Conservation (phyloP, 2,797 vertebrate genomes). For the Chaetophractus vellerosus region DNA sequence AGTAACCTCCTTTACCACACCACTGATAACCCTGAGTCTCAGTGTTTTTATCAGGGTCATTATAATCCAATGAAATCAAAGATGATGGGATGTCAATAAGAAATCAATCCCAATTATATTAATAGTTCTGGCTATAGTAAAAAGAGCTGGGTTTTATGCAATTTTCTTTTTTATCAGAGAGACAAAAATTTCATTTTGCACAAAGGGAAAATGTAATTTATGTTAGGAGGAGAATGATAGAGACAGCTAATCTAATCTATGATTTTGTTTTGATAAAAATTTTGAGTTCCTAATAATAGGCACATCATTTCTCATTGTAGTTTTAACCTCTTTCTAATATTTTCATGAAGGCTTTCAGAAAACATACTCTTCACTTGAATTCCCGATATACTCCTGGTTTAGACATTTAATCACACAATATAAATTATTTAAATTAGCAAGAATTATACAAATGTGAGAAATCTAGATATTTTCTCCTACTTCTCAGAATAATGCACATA, state of each 20-base stretch:
- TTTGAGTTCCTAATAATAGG: slow-evolving; percentile 3
- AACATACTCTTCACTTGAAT: slow-evolving; percentile 5
- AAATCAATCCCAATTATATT: background rate
- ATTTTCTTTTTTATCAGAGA: background rate
- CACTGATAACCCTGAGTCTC: background rate
- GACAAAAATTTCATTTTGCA: slow-evolving; percentile 32
- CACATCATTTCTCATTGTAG: background rate
- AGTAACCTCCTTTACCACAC: background rate
- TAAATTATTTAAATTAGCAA: slow-evolving; percentile 58
- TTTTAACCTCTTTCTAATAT: background rate
- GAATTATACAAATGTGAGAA: background rate
- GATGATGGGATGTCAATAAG: background rate
- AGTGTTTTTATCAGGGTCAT: background rate
- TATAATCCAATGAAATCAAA: slow-evolving; percentile 13
- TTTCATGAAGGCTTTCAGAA: slow-evolving; percentile 38
- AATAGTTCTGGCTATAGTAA: background rate
- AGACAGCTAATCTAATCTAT: background rate
- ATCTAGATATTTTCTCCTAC: background rate
- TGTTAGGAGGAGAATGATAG: background rate
- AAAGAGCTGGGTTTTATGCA: slow-evolving; percentile 36
- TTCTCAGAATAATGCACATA: slow-evolving; percentile 3
- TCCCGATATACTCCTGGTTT: background rate
- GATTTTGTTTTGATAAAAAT: slow-evolving; percentile 53
- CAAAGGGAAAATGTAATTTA: background rate
- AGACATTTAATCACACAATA: slow-evolving; percentile 19